A percentile compares a stretch with the other conserved stretches of the same genome.
These are phyloP conservation scores for Neostethus bicornis DNA, from an alignment of 2,797 vertebrate genomes.

Conservation along the genomic window DNA sequence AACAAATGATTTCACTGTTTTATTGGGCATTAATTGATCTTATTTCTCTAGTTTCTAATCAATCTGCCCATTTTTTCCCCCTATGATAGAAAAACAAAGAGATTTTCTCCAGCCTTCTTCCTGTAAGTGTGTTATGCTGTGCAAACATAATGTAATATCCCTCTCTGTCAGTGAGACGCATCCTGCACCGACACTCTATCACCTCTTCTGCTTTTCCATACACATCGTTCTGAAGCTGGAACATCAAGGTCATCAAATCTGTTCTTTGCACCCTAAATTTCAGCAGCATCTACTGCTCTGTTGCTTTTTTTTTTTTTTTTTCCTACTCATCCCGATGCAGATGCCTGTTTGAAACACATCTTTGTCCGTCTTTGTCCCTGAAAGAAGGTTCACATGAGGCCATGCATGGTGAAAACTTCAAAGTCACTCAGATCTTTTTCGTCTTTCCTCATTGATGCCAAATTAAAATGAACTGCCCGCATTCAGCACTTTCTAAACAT, in stretches of 20 bases:
- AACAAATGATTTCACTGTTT: too few relatives aligned
- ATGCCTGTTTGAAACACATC: not conserved
- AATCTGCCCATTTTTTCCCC: not conserved
- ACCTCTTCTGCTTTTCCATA: not conserved
- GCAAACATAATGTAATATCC: not conserved
- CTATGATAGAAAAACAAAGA: not conserved
- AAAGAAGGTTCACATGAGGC: not conserved
- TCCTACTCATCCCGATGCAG: not conserved
- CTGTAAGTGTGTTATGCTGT: not conserved
- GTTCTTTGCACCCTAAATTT: not conserved
- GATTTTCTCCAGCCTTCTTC: not conserved
- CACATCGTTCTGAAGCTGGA: not conserved
- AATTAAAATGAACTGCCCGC: not conserved
- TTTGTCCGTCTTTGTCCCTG: not conserved
- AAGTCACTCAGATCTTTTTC: slow-evolving; percentile 1
- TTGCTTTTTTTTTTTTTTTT: too few relatives aligned
- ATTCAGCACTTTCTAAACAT: not conserved
- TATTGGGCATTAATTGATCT: too few relatives aligned
- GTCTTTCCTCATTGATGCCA: slow-evolving; percentile 6
- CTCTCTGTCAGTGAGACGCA: not conserved
- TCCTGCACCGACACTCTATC: not conserved
- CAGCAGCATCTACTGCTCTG: not conserved
- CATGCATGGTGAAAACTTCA: not conserved
- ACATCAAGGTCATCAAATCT: not conserved
- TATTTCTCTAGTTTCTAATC: not conserved